Percentiles rank a stretch among this genome's conserved stretches.
These are phyloP conservation scores for Podocnemis expansa DNA, from an alignment of 2,113 vertebrate genomes.

Conservation along the genomic window DNA sequence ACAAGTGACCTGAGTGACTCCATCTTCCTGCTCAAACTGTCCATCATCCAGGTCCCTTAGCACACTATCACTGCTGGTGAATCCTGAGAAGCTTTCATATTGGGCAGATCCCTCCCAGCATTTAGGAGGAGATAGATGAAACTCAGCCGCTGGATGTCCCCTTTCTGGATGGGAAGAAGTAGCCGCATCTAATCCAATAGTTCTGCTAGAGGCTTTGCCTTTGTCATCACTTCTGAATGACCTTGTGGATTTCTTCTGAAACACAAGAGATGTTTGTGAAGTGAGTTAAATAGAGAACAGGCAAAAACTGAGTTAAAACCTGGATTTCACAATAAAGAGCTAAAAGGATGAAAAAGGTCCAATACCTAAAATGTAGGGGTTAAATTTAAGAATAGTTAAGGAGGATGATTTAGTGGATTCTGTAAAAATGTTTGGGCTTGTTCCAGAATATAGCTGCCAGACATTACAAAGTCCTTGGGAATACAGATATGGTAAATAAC, in stretches of 20 bases:
- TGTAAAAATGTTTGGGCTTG: neutral
- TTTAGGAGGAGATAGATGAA: constrained; percentile 40
- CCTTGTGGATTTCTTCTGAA: constrained; percentile 77
- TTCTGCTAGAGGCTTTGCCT: constrained; percentile 63
- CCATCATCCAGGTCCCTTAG: constrained; percentile 90
- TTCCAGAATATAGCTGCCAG: neutral
- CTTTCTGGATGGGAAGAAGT: constrained; percentile 13
- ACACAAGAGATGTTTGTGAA: constrained; percentile 32
- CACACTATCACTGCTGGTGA: constrained; percentile 81
- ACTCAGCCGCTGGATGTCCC: constrained; percentile 12
- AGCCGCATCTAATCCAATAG: constrained; percentile 61
- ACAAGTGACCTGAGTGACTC: constrained; percentile 94
- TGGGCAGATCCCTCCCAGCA: constrained; percentile 65
- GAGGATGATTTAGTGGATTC: neutral
- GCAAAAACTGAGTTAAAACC: neutral
- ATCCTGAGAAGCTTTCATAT: constrained; percentile 80
- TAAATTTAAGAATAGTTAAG: neutral
- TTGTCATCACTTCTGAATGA: constrained; percentile 67
- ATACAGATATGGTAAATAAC: neutral
- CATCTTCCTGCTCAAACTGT: constrained; percentile 93
- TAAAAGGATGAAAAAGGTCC: neutral
- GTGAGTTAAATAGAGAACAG: neutral
- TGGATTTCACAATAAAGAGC: neutral
- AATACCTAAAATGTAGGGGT: neutral
- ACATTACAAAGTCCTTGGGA: neutral